phyloP scores from a whole-genome alignment of 2,113 vertebrate genomes.

The Grallaria varia region DNA sequence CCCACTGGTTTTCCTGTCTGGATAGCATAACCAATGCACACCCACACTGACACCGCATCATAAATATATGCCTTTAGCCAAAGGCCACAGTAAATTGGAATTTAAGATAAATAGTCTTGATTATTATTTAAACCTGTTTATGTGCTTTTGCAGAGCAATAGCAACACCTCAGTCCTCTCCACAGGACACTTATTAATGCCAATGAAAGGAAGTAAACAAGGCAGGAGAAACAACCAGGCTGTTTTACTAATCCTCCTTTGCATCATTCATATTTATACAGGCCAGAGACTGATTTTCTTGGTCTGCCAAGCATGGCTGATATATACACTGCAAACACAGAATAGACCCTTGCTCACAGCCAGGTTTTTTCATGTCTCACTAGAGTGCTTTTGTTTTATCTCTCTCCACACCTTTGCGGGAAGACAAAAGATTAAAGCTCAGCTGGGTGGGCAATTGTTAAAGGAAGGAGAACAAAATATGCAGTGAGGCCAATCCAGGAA shows the following conservation, averaged over 20 bases:
- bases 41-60: background rate
- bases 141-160: background rate
- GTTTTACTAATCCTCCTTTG: slow-evolving; percentile 6
- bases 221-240: background rate
- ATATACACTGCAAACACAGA: background rate
- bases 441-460: background rate
- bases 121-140: background rate
- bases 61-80: background rate
- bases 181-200: background rate
- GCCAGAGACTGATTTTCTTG: background rate
- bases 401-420: background rate
- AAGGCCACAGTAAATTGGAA: background rate
- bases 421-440: background rate
- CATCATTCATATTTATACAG: slow-evolving; percentile 24
- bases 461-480: background rate
- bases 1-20: background rate
- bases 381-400: slow-evolving; percentile 18
- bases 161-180: background rate
- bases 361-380: background rate
- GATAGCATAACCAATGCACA: background rate
- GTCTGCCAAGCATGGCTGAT: slow-evolving; percentile 14
- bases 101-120: background rate
- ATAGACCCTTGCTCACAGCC: background rate
- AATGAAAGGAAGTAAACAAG: background rate
- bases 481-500: background rate